Conservation (phyloP, 1,140 invertebrate genomes). For the Drosophila kurseongensis region DNA sequence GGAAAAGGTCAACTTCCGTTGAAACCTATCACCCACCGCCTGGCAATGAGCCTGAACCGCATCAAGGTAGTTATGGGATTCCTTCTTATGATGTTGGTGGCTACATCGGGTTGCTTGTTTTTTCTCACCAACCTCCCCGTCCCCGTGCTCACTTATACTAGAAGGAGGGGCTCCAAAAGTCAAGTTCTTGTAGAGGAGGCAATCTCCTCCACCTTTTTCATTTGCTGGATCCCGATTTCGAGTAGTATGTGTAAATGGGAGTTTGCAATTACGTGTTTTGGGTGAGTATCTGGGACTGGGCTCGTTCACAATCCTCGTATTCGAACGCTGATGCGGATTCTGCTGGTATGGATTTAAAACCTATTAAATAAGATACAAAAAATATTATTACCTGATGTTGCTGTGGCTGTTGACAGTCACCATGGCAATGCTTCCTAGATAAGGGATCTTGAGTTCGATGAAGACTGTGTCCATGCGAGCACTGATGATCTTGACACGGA, state of each 20-base stretch:
- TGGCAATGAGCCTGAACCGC: constrained; percentile 10
- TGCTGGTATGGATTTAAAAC: no score
- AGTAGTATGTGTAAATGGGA: not conserved
- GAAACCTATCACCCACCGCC: constrained; percentile 1
- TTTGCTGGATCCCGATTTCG: not conserved
- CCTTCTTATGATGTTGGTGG: not conserved
- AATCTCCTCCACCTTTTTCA: not conserved
- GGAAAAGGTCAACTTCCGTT: not conserved
- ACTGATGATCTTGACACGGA: not conserved
- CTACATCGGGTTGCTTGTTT: not conserved
- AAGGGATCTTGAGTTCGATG: not conserved
- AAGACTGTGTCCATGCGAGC: no score
- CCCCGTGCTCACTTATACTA: not conserved
- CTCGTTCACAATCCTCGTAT: not conserved
- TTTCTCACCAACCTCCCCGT: not conserved
- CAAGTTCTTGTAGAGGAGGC: constrained; percentile 10
- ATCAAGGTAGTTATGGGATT: not conserved
- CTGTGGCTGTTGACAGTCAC: not conserved
- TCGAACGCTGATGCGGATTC: not conserved
- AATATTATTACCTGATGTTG: not conserved
- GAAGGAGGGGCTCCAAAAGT: not conserved
- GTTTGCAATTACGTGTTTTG: not conserved
- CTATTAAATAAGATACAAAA: no score
- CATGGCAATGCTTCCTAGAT: not conserved
- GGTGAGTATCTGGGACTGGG: not conserved